phyloP scores from a whole-genome alignment of 2,113 vertebrate species.

The Pogonocichla stellata region DNA sequence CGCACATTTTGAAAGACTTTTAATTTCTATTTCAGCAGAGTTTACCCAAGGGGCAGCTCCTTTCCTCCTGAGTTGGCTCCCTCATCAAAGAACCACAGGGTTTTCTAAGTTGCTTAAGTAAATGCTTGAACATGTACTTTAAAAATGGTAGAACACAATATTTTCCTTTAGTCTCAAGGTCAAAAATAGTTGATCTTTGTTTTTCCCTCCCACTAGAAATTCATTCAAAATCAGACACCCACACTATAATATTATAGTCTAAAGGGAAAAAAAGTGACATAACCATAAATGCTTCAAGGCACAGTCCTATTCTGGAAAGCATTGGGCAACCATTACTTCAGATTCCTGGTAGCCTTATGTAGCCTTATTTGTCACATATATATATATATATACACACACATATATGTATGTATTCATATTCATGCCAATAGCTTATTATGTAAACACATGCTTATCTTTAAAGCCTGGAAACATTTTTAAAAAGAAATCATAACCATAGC shows the following conservation, averaged over 20 bases:
- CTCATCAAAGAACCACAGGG: background rate
- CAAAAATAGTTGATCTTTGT: background rate
- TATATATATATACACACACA: too few species aligned
- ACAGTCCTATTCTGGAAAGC: background rate
- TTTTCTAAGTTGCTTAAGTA: background rate
- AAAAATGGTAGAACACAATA: background rate
- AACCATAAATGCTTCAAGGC: background rate
- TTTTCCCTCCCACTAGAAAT: background rate
- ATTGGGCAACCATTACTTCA: background rate
- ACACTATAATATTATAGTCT: background rate
- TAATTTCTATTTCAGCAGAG: background rate
- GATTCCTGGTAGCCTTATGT: background rate
- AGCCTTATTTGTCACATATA: background rate
- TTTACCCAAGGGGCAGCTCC: background rate
- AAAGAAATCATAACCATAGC: background rate
- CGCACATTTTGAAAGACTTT: background rate
- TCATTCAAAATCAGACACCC: background rate
- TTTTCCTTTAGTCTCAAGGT: background rate
- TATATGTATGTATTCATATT: background rate
- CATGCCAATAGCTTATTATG: background rate
- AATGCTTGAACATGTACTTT: background rate
- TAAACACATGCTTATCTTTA: slow-evolving; percentile 15
- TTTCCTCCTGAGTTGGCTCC: background rate
- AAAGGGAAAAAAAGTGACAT: background rate
- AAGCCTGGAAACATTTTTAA: background rate